Evolutionary conservation across 2,888 invertebrate species (phyloP), one percentile per base, ranked within the genome.

Genomic region (Brassicogethes aeneus): DNA sequence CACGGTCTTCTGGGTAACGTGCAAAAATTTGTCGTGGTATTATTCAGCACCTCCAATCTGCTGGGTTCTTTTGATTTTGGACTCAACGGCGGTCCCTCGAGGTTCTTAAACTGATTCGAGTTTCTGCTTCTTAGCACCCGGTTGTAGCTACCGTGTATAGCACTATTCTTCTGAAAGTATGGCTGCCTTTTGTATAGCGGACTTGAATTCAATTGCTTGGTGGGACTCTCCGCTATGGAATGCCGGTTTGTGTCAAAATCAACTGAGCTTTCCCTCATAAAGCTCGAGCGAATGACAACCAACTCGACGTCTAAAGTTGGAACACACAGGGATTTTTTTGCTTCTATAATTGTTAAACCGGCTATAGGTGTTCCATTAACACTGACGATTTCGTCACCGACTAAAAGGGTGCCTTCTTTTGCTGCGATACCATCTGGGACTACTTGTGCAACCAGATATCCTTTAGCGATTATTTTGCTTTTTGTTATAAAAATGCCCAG

Each of bases 371-470:
- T 80, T 32, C 88, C 87, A 67, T 97, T 95, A 44, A 97, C 94
- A 39, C 88, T 88, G 38, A 95, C 79, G 45, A 97, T 87, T 65
- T 96, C 83, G 67, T 99, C 97, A 1, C 93, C 94, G 0, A 90
- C 84, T 33, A 83, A 79, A 36, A 99, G 77, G 23, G 90, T 75
- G 0, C 90, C 91, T 69, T 95, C 94, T 34, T 88, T 85, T 5
- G 14, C 10, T 5, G 8, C 12, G 59, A 33, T 17, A 40, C 83
- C 82, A 40, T 77, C 79, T 2, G 81, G 79, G 15, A 82, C 79
- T 2, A 85, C 77, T 58, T 82, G 79, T 15, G 82, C 82, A 2
- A 85, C 80, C 44, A 81, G 69, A 59, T 82, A 84, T 12, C 80
- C 79, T 60, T 76, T 73, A 40, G 76, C 76, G 2, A 75, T 70